phyloP scores from a whole-genome alignment of 2,113 vertebrate species.

The Menidia beryllina region DNA sequence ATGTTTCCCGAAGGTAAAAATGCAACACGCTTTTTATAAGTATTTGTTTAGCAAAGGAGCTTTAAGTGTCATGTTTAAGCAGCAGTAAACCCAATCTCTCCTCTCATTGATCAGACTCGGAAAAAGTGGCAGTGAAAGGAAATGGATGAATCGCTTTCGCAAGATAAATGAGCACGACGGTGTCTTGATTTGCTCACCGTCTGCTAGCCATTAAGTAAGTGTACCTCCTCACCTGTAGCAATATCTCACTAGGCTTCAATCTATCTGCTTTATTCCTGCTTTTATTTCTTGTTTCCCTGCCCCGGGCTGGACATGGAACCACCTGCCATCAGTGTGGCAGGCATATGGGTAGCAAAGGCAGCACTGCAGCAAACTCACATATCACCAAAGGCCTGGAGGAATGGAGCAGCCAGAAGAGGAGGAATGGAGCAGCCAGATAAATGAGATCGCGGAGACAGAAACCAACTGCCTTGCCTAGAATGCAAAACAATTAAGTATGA shows the following conservation, averaged over 20 bases:
- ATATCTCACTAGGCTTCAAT: constrained; percentile 25
- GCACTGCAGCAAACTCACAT: constrained; percentile 72
- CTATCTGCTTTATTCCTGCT: constrained; percentile 10
- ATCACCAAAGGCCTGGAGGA: constrained; percentile 51
- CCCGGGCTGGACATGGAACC: constrained; percentile 69
- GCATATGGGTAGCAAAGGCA: constrained; percentile 75
- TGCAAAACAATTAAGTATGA: constrained; percentile 37
- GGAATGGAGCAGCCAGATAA: constrained; percentile 5
- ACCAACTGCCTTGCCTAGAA: constrained; percentile 16
- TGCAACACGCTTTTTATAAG: constrained; percentile 32
- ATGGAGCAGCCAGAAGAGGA: constrained; percentile 7
- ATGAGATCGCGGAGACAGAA: constrained; percentile 4
- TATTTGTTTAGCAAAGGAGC: constrained; percentile 28
- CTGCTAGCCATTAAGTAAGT: constrained; percentile 46
- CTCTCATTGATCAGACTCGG: constrained; percentile 54
- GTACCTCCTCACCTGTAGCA: constrained; percentile 39
- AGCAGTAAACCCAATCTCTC: constrained; percentile 44
- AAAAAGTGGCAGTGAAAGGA: constrained; percentile 40
- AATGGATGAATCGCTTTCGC: constrained; percentile 35
- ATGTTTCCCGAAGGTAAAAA: constrained; percentile 42
- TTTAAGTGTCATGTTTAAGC: constrained; percentile 56
- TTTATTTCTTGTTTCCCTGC: constrained; percentile 55
- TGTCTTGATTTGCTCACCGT: constrained; percentile 45
- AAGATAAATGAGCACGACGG: constrained; percentile 45
- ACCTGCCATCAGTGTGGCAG: constrained; percentile 72